Percentiles rank a stretch among this genome's conserved stretches.
These are phyloP conservation scores for Nymphalis urticae DNA, from an alignment of 2,888 invertebrate species.

Conservation along the genomic window DNA sequence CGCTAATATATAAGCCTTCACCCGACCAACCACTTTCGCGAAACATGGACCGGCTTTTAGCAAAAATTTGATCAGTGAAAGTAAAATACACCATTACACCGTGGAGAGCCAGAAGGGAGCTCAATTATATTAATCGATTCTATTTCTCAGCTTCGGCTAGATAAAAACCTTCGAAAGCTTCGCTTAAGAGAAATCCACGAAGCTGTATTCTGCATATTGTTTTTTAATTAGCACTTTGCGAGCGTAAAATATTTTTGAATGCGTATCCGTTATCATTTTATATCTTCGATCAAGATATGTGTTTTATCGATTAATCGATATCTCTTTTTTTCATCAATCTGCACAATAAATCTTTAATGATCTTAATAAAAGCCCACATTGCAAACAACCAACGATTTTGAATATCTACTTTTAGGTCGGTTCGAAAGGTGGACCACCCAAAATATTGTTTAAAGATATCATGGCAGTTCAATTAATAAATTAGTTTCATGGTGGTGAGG, in stretches of 20 bases:
- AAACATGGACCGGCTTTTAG: constrained; percentile 77
- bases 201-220: constrained; percentile 12
- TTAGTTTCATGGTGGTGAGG: constrained; percentile 15
- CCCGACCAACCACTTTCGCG: constrained; percentile 78
- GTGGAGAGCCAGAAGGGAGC: constrained; percentile 51
- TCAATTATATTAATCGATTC: constrained; percentile 59
- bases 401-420: constrained; percentile 19
- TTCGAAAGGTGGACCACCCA: constrained; percentile 39
- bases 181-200: constrained; percentile 31
- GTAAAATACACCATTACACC: constrained; percentile 55
- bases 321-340: constrained; percentile 21
- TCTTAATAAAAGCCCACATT: constrained; percentile 31
- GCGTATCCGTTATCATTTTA: constrained; percentile 22
- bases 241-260: constrained; percentile 24
- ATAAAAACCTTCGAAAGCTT: constrained; percentile 31
- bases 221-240: constrained; percentile 11
- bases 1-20: constrained; percentile 48
- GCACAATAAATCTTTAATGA: constrained; percentile 30
- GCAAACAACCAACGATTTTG: constrained; percentile 26
- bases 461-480: constrained; percentile 12
- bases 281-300: constrained; percentile 26
- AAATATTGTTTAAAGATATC: constrained; percentile 16
- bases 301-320: constrained; percentile 26
- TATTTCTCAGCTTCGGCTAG: constrained; percentile 43
- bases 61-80: constrained; percentile 81